Percentiles rank a stretch among this genome's conserved stretches.
Evolutionary conservation across 2,888 invertebrate genomes (phyloP).

Genomic region (Sipha maydis): DNA sequence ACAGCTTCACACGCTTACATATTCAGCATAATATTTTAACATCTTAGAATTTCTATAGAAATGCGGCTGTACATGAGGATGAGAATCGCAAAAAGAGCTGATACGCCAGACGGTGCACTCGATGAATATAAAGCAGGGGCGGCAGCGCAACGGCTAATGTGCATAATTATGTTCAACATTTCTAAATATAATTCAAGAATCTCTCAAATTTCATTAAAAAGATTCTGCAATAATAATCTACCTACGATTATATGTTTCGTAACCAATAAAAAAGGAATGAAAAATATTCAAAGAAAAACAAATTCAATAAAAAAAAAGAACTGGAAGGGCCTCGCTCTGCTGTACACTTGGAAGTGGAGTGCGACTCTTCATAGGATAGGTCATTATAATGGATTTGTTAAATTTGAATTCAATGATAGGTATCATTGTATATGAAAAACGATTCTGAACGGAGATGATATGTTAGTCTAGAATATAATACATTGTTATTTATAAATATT

Average conservation of each 20-base stretch:
- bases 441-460: no score
- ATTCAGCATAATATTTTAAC: conserved; percentile 27
- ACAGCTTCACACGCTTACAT: not conserved
- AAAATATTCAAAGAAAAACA: not conserved
- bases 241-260: not conserved
- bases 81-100: not conserved
- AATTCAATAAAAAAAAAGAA: not conserved
- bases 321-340: no score
- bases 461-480: no score
- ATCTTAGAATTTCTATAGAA: conserved; percentile 17
- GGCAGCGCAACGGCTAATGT: conserved; percentile 15
- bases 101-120: conserved; percentile 45
- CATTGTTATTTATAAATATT: no score
- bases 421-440: no score
- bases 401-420: no score
- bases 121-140: conserved; percentile 58
- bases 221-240: not conserved
- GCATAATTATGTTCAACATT: conserved; percentile 53
- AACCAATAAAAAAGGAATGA: not conserved
- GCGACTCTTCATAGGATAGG: no score
- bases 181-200: conserved; percentile 50
- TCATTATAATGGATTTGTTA: no score
- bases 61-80: not conserved
- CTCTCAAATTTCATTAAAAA: not conserved
- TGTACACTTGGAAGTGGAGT: no score